A percentile compares a stretch with the other conserved stretches of the same genome.
phyloP scores from a whole-genome alignment of 2,113 vertebrate species.

The Austrofundulus limnaeus region DNA sequence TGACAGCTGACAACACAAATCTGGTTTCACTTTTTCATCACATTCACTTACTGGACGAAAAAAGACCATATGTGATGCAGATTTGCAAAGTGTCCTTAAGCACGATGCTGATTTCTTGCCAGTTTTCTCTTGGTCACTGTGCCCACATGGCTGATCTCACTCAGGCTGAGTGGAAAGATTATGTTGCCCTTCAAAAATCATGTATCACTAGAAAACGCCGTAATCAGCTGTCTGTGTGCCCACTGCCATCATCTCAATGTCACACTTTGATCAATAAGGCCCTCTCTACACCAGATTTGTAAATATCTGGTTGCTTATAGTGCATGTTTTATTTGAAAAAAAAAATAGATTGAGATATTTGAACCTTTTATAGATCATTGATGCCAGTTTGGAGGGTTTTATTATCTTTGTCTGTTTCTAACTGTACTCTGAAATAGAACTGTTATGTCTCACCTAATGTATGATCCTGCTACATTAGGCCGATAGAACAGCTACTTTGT shows the following conservation, averaged over 20 bases:
- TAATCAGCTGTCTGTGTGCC: not conserved
- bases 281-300: too few relatives aligned
- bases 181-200: constrained; percentile 4
- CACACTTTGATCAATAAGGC: not conserved
- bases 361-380: not conserved
- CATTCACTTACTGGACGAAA: constrained; percentile 24
- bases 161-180: constrained; percentile 8
- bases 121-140: not conserved
- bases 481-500: not conserved
- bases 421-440: not conserved
- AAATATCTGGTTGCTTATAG: too few relatives aligned
- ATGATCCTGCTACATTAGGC: not conserved
- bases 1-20: constrained; percentile 29
- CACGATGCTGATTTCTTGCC: constrained; percentile 15
- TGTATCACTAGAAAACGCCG: constrained; percentile 1
- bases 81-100: constrained; percentile 34
- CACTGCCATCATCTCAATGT: not conserved
- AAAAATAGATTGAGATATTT: too few relatives aligned
- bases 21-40: constrained; percentile 11
- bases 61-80: constrained; percentile 2
- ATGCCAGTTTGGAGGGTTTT: not conserved
- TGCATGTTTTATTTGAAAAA: too few relatives aligned
- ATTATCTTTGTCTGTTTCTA: not conserved
- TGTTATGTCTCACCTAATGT: not conserved
- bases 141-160: not conserved